Evolutionary conservation across 2,888 invertebrate genomes (phyloP).

Genomic region (Drosophila rellima): DNA sequence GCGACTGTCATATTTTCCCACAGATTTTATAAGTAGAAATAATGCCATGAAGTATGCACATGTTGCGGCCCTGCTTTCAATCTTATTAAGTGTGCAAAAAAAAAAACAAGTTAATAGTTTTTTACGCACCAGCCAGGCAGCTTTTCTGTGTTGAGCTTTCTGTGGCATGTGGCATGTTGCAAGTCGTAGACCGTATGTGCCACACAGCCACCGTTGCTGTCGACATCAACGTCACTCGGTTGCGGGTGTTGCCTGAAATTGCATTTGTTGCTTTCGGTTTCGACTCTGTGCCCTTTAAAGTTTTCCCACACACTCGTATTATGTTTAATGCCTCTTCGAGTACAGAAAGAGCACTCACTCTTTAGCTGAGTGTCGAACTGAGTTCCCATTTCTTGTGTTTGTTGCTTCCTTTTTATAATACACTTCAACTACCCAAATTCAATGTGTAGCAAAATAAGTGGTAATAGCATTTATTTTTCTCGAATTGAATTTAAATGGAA

Average conservation of each 20-base stretch:
- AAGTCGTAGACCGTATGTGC: neutral
- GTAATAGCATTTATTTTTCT: neutral
- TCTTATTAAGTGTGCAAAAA: constrained; percentile 24
- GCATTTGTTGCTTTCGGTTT: neutral
- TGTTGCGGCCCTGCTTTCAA: constrained; percentile 27
- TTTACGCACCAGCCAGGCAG: constrained; percentile 59
- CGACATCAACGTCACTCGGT: constrained; percentile 1
- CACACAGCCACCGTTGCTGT: neutral
- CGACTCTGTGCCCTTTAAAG: neutral
- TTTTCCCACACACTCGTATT: neutral
- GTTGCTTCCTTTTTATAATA: neutral
- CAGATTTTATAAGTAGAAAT: neutral
- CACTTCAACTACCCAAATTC: neutral
- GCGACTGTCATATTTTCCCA: neutral
- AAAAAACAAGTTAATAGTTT: constrained; percentile 68
- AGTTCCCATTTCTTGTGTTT: neutral
- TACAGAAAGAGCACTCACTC: constrained; percentile 1
- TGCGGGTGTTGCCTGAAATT: constrained; percentile 3
- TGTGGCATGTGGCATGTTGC: constrained; percentile 49
- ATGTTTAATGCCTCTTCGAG: neutral
- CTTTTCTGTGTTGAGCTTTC: constrained; percentile 61
- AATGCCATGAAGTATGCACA: constrained; percentile 12
- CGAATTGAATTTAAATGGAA: neutral
- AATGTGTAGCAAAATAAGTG: neutral
- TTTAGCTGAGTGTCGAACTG: neutral